Evolutionary conservation across 2,888 invertebrate species (phyloP).

Genomic region (Leptinotarsa tumamoca): DNA sequence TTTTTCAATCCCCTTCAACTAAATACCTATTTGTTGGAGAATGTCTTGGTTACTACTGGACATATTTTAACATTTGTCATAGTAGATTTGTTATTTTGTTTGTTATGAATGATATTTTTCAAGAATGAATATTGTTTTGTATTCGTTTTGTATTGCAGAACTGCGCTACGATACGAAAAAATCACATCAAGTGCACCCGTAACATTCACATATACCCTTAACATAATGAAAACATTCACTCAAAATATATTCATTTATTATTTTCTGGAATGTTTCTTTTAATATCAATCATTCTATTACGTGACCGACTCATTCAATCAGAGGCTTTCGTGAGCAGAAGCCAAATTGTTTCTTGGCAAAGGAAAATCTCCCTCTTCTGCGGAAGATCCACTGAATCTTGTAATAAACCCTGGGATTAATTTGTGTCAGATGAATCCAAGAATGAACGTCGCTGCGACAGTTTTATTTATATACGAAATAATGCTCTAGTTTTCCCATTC

Average conservation of each 20-base stretch:
- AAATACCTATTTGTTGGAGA: no score
- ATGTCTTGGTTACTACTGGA: no score
- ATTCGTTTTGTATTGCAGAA: no score
- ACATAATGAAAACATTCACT: no score
- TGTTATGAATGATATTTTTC: no score
- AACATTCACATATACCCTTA: no score
- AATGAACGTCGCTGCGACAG: conserved; percentile 10
- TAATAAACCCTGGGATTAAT: conserved; percentile 14
- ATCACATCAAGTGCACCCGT: no score
- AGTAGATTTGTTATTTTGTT: no score
- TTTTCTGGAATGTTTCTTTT: background rate
- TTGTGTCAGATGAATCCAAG: conserved; percentile 13
- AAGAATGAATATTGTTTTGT: no score
- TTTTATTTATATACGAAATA: conserved; percentile 9
- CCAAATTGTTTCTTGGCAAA: conserved; percentile 10
- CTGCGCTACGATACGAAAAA: no score
- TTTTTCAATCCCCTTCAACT: no score
- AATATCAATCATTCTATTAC: background rate
- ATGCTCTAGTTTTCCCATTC: background rate
- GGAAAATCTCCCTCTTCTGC: conserved; percentile 4
- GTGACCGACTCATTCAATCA: background rate
- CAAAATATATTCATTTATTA: background rate
- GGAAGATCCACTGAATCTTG: conserved; percentile 8
- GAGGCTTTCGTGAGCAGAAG: background rate
- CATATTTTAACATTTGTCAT: no score